Base-by-base conservation (phyloP, 2,797 vertebrate species). In the Dromococcyx pavoninus region DNA sequence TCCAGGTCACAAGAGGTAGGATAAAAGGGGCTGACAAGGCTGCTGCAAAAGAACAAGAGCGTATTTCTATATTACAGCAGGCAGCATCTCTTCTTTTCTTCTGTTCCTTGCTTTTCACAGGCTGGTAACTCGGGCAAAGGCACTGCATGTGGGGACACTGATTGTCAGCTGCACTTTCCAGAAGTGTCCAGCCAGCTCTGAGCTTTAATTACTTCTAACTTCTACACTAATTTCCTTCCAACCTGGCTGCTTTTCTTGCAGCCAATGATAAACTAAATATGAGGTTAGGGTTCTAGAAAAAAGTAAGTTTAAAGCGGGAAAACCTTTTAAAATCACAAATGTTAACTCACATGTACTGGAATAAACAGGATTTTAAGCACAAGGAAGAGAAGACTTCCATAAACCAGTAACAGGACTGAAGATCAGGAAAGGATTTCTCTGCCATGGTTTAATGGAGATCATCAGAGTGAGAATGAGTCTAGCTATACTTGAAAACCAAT, bases 161-260 rank as follows among this genome's bases (percentile, higher is more conserved):
- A 95, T 96, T 97, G 93, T 96, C 94, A 94, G 85, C 94, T 97
- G 94, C 83, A 95, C 87, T 93, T 77, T 57, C 69, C 96, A 91
- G 70, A 91, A 93, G 71, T 88, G 89, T 89, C 93, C 84, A 87
- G 93, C 86, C 95, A 93, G 25, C 57, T 82, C 90, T 92, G 89
- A 95, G 43, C 85, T 94, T 97, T 97, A 97, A 96, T 97, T 95
- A 96, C 92, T 77, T 80, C 65, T 66, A 53, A 66, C 77, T 91
- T 84, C 88, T 28, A 28, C 15, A 81, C 46, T 82, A 71, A 95
- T 95, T 94, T 91, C 81, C 84, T 95, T 87, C 84, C 93, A 93
- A 92, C 74, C 84, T 83, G 88, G 57, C 57, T 83, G 80, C 64
- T 39, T 89, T 80, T 25, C 88, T 50, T 69, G 39, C 27, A 82